Percentiles rank a stretch among this genome's conserved stretches.
Evolutionary conservation across 2,113 vertebrate species (phyloP).

Genomic region (Corvus moneduloides): DNA sequence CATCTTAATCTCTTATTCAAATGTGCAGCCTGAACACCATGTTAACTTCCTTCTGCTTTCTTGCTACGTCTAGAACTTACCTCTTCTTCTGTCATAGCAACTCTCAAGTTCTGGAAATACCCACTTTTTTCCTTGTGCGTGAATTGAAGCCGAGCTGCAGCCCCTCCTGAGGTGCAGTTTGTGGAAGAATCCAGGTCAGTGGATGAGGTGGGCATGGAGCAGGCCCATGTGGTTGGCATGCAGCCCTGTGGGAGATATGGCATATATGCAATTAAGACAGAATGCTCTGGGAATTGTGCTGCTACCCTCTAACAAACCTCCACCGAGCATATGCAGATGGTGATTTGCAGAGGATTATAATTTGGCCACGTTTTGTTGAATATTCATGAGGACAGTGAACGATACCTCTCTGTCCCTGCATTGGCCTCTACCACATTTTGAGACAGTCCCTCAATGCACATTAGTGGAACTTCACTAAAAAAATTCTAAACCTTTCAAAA

Average conservation of each 20-base stretch:
- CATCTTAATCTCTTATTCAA: background rate
- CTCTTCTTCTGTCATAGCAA: background rate
- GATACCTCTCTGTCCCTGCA: conserved; percentile 55
- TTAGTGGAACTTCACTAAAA: conserved; percentile 16
- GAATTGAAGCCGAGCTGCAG: background rate
- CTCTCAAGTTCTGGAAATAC: background rate
- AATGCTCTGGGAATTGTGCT: conserved; percentile 67
- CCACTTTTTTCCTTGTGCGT: background rate
- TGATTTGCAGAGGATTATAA: conserved; percentile 67
- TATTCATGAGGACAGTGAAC: conserved; percentile 68
- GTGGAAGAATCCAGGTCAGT: conserved; percentile 44
- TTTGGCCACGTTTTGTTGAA: conserved; percentile 67
- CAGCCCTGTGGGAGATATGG: conserved; percentile 58
- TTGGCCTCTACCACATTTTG: conserved; percentile 49
- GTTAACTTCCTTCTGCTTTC: background rate
- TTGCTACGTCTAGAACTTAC: background rate
- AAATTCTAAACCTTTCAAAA: background rate
- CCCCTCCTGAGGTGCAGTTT: conserved; percentile 11
- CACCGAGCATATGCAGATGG: conserved; percentile 60
- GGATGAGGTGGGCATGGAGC: conserved; percentile 48
- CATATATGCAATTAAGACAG: conserved; percentile 65
- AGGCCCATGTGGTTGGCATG: conserved; percentile 60
- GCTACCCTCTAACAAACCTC: conserved; percentile 57
- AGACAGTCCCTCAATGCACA: conserved; percentile 26
- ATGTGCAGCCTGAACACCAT: fast-evolving